Percentiles rank a stretch among this genome's conserved stretches.
Evolutionary conservation across 1,140 invertebrate species (phyloP).

Genomic region (Diploscapter pachys): DNA sequence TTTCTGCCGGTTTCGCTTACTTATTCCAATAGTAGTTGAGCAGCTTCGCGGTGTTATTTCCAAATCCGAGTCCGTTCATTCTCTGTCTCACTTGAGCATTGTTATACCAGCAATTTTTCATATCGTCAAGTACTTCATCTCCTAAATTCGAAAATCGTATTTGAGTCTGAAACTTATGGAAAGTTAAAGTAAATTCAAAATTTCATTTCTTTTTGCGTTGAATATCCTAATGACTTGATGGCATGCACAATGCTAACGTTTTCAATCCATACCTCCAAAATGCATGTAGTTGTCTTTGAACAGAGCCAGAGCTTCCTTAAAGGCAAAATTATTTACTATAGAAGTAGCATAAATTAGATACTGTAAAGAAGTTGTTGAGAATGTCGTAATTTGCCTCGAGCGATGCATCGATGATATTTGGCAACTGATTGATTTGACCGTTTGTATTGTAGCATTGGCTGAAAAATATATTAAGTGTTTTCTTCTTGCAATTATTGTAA

Average conservation of each 20-base stretch:
- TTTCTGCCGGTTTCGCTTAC: neutral
- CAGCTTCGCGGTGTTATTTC: constrained; percentile 52
- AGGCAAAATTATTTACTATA: constrained; percentile 33
- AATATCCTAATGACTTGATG: too few species aligned
- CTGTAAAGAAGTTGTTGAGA: constrained; percentile 56
- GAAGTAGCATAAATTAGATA: too few species aligned
- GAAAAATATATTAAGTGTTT: constrained; percentile 70
- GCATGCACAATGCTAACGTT: too few species aligned
- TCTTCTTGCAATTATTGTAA: too few species aligned
- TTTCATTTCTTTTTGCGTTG: too few species aligned
- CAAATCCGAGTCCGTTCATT: constrained; percentile 56
- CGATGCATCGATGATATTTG: constrained; percentile 60
- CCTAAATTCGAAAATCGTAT: constrained; percentile 60
- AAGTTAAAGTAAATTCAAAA: too few species aligned
- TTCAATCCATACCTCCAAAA: constrained; percentile 67
- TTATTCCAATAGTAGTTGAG: constrained; percentile 58
- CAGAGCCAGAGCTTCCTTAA: constrained; percentile 65
- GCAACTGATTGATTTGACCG: constrained; percentile 35
- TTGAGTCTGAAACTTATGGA: too few species aligned
- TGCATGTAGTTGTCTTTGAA: constrained; percentile 78
- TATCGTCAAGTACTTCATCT: constrained; percentile 72
- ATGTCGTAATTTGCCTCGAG: constrained; percentile 69
- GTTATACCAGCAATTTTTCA: constrained; percentile 42
- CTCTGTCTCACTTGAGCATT: constrained; percentile 25
- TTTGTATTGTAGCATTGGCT: constrained; percentile 68